Evolutionary conservation across 2,113 vertebrate genomes (phyloP).

Genomic region (Poeciliopsis occidentalis): DNA sequence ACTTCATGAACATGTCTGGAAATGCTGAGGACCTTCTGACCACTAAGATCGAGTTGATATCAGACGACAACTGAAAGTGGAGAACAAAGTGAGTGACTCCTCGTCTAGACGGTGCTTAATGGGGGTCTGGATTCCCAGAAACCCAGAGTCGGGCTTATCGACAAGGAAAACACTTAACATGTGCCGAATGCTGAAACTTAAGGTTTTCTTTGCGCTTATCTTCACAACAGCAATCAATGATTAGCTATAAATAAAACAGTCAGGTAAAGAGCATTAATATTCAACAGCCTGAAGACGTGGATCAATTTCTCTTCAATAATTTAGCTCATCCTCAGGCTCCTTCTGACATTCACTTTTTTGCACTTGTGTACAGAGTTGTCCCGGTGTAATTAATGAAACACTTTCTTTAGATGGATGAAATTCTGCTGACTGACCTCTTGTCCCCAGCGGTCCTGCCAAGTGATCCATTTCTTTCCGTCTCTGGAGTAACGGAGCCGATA

Average conservation of each 20-base stretch:
- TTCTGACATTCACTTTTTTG: conserved; percentile 3
- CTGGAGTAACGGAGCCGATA: conserved; percentile 91
- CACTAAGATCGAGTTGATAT: no score
- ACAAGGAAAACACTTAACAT: conserved; percentile 26
- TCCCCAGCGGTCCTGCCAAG: conserved; percentile 90
- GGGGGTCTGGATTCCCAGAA: conserved; percentile 2
- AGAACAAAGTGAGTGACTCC: conserved; percentile 3
- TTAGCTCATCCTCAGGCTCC: neutral
- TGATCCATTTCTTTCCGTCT: conserved; percentile 87
- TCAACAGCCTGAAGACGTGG: conserved; percentile 12
- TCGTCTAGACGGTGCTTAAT: conserved; percentile 1
- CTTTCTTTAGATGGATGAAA: neutral
- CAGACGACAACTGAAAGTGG: neutral
- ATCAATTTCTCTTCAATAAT: conserved; percentile 14
- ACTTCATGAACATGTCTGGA: neutral
- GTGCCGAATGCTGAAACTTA: conserved; percentile 16
- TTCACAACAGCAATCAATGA: neutral
- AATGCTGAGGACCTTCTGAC: no score
- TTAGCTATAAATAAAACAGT: conserved; percentile 23
- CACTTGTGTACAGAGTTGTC: neutral
- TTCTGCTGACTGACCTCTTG: conserved; percentile 79
- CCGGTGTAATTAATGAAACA: conserved; percentile 5
- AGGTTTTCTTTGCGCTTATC: conserved; percentile 20
- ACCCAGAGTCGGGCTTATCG: conserved; percentile 8
- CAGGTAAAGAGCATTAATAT: conserved; percentile 23